Evolutionary conservation across 2,888 invertebrate genomes (phyloP).

Genomic region (Sarcophaga caerulescens): DNA sequence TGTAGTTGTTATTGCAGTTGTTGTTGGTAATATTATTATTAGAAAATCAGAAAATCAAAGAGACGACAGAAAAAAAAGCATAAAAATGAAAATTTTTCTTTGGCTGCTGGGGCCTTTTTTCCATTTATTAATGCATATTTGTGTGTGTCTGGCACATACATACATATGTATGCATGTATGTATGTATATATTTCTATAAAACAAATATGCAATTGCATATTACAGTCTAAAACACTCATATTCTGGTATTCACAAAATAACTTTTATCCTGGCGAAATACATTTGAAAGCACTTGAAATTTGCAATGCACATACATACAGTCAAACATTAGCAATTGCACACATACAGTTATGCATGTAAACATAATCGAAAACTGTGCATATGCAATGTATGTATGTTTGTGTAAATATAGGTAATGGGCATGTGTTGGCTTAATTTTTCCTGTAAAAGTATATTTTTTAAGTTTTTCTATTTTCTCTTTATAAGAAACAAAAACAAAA

Average conservation of each 20-base stretch:
- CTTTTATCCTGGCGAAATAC: slow-evolving; percentile 14
- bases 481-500: slow-evolving; percentile 29
- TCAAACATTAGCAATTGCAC: background rate
- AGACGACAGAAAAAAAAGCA: slow-evolving; percentile 22
- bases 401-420: background rate
- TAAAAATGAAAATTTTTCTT: slow-evolving; percentile 64
- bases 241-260: slow-evolving; percentile 26
- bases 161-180: no score
- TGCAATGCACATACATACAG: slow-evolving; percentile 6
- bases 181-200: slow-evolving; percentile 50
- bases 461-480: slow-evolving; percentile 16
- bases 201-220: slow-evolving; percentile 66
- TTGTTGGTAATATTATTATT: slow-evolving; percentile 38
- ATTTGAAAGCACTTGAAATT: slow-evolving; percentile 52
- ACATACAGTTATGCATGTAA: background rate
- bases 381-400: background rate
- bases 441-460: slow-evolving; percentile 26
- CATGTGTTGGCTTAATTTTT: slow-evolving; percentile 56
- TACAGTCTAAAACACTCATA: slow-evolving; percentile 40
- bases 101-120: background rate
- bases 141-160: no score
- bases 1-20: slow-evolving; percentile 31
- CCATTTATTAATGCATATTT: slow-evolving; percentile 20
- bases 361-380: background rate
- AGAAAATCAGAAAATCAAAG: slow-evolving; percentile 67